Evolutionary conservation across 1,140 invertebrate species (phyloP).

Genomic region (Littorina saxatilis): DNA sequence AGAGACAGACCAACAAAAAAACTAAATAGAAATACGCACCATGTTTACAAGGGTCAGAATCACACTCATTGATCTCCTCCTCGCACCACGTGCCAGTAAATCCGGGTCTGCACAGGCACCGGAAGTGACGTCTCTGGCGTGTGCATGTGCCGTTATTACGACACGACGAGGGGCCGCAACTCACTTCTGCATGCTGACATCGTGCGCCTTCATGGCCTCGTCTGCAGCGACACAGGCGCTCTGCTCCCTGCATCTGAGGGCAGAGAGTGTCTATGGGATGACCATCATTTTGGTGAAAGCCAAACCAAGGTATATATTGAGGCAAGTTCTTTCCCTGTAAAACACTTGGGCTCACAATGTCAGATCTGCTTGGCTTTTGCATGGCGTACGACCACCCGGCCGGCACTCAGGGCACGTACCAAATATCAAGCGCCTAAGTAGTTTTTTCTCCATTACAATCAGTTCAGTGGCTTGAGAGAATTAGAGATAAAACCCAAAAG

Average conservation of each 20-base stretch:
- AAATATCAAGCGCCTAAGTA: too few species aligned
- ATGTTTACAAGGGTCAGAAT: constrained; percentile 62
- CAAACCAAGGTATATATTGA: too few species aligned
- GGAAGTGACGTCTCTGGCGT: constrained; percentile 73
- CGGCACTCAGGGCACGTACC: too few species aligned
- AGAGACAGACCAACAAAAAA: neutral
- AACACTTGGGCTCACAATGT: too few species aligned
- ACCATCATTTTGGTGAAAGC: too few species aligned
- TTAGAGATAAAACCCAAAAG: too few species aligned
- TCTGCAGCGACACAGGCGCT: constrained; percentile 54
- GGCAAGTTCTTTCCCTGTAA: too few species aligned
- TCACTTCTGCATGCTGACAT: constrained; percentile 79
- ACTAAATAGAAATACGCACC: constrained; percentile 53
- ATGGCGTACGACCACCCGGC: too few species aligned
- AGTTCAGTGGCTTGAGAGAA: too few species aligned
- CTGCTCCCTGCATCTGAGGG: constrained; percentile 82
- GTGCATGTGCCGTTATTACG: constrained; percentile 87
- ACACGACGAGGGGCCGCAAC: constrained; percentile 88
- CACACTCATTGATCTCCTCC: constrained; percentile 54
- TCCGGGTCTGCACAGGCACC: constrained; percentile 86
- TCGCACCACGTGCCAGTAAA: constrained; percentile 59
- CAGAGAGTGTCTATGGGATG: too few species aligned
- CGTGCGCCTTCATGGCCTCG: constrained; percentile 54
- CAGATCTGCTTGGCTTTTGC: too few species aligned
- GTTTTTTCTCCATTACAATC: too few species aligned